phyloP scores from a whole-genome alignment of 2,113 vertebrate genomes.

The Psilopsiagon aurifrons region DNA sequence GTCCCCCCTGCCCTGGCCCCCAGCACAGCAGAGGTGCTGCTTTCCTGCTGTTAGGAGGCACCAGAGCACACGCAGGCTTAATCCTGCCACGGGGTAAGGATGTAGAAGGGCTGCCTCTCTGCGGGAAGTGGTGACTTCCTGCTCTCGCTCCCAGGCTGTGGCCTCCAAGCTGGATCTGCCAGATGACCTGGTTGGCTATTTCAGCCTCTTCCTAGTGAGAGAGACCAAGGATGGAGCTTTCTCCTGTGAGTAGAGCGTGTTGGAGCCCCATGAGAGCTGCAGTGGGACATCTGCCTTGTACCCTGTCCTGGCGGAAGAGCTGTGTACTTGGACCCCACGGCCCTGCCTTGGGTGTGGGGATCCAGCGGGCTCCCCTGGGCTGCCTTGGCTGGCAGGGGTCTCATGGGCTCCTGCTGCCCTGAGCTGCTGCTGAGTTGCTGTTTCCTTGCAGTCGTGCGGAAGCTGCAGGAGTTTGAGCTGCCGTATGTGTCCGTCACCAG shows the following conservation, averaged over 20 bases:
- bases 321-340: neutral
- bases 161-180: constrained; percentile 93
- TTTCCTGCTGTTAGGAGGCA: neutral
- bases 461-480: constrained; percentile 98
- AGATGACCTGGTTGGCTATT: constrained; percentile 93
- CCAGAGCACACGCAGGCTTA: fast-evolving
- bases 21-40: neutral
- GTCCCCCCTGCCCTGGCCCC: neutral
- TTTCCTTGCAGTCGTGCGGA: constrained; percentile 85
- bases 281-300: fast-evolving
- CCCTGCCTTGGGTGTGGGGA: neutral
- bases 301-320: neutral
- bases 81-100: fast-evolving
- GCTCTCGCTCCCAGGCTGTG: constrained; percentile 81
- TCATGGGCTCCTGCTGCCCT: fast-evolving
- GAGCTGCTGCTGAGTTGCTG: neutral
- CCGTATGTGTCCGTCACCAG: constrained; percentile 96
- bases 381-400: neutral
- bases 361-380: fast-evolving
- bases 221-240: constrained; percentile 87
- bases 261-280: fast-evolving
- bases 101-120: neutral
- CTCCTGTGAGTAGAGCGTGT: constrained; percentile 85
- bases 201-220: constrained; percentile 93
- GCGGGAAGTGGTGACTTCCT: neutral